These are phyloP conservation scores for Hecatera dysodea DNA, from an alignment of 2,888 invertebrate species.

Conservation along the genomic window DNA sequence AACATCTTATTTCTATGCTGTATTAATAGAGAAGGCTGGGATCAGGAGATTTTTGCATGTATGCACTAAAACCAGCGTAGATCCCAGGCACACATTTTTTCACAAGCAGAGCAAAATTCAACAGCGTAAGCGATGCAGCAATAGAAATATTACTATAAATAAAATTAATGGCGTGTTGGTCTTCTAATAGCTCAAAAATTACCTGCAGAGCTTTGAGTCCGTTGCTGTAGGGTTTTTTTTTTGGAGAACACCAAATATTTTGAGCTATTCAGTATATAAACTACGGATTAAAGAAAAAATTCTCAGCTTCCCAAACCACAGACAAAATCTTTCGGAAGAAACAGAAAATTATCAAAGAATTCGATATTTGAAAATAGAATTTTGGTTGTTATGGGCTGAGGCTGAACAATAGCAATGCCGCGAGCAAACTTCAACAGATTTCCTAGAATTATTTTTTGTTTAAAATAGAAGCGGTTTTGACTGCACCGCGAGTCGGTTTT, in stretches of 20 bases:
- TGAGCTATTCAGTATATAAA: not conserved
- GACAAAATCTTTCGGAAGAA: conserved; percentile 5
- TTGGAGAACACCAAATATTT: conserved; percentile 1
- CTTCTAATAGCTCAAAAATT: conserved; percentile 20
- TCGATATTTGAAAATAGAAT: conserved; percentile 22
- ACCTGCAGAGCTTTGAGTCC: conserved; percentile 41
- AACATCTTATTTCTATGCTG: conserved; percentile 43
- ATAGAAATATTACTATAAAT: not conserved
- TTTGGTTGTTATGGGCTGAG: not conserved
- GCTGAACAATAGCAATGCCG: conserved; percentile 8
- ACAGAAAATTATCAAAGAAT: not conserved
- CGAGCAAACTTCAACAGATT: conserved; percentile 14
- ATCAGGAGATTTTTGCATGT: conserved; percentile 42
- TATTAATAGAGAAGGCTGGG: conserved; percentile 39
- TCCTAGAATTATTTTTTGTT: conserved; percentile 23
- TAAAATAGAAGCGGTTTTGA: conserved; percentile 46
- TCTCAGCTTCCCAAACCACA: not conserved
- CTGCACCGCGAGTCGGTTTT: conserved; percentile 44
- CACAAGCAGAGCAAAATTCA: not conserved
- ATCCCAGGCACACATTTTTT: too few species aligned
- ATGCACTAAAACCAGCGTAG: not conserved
- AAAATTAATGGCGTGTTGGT: conserved; percentile 4
- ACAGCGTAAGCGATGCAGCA: not conserved
- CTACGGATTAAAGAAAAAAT: conserved; percentile 16
- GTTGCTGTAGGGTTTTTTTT: conserved; percentile 47